phyloP scores from a whole-genome alignment of 2,113 vertebrate genomes.

The Spilogale gracilis region DNA sequence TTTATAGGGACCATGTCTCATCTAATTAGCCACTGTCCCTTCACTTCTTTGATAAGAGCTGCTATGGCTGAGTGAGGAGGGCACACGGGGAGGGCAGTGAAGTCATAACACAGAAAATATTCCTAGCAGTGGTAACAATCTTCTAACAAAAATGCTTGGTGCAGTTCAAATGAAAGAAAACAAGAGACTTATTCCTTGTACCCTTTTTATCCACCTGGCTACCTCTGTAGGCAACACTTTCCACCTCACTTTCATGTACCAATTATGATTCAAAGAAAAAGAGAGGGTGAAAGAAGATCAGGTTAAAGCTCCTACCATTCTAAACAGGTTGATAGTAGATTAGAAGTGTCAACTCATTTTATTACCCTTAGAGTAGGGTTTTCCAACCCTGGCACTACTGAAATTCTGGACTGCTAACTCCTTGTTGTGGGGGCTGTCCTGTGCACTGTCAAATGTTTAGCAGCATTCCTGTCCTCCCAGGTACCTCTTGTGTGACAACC shows the following conservation, averaged over 20 bases:
- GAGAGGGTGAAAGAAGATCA: background rate
- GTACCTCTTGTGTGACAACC: background rate
- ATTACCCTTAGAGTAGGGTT: background rate
- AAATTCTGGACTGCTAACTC: background rate
- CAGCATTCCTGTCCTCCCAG: background rate
- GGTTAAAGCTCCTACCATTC: background rate
- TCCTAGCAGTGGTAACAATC: background rate
- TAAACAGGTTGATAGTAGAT: background rate
- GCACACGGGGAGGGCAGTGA: background rate
- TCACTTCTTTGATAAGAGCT: constrained; percentile 21
- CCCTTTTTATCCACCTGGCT: background rate
- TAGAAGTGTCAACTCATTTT: background rate
- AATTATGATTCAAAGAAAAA: background rate
- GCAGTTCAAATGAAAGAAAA: background rate
- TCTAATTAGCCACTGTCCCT: background rate
- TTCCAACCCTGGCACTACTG: background rate
- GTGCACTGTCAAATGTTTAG: background rate
- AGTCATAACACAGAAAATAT: background rate
- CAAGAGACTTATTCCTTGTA: background rate
- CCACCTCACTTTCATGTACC: background rate
- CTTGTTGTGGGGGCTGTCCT: background rate
- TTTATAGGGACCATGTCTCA: constrained; percentile 14
- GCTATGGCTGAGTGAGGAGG: background rate
- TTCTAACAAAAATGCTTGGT: constrained; percentile 15
- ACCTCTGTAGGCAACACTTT: background rate